These are phyloP conservation scores for Platorchestia sp. DNA, from an alignment of 1,140 invertebrate genomes.

Conservation along the genomic window DNA sequence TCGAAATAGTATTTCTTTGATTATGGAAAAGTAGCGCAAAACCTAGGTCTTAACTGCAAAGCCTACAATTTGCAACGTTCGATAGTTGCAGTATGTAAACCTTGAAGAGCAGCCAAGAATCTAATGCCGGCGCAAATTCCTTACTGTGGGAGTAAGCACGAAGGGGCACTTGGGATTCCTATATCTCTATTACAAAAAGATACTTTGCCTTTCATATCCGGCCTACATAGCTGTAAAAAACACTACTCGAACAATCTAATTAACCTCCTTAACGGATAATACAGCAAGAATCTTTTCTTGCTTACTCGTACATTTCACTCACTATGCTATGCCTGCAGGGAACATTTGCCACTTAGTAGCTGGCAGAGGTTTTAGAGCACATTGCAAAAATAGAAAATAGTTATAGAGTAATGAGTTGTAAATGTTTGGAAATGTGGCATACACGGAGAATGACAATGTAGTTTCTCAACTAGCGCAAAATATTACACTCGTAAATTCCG, in stretches of 20 bases:
- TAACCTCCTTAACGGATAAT: not conserved
- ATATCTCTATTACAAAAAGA: constrained; percentile 15
- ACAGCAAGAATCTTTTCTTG: not conserved
- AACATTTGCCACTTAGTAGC: not conserved
- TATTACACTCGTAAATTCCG: too few relatives aligned
- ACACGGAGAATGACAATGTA: too few relatives aligned
- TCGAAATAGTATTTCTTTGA: not conserved
- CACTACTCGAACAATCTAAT: not conserved
- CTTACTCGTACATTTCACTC: not conserved
- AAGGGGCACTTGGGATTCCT: constrained; percentile 21
- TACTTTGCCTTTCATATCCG: not conserved
- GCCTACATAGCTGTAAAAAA: not conserved
- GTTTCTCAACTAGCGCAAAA: too few relatives aligned
- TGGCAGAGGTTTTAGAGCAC: not conserved
- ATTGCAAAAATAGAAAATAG: not conserved
- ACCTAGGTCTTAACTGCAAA: not conserved
- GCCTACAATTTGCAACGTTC: not conserved
- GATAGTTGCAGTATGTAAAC: not conserved
- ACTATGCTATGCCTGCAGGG: not conserved
- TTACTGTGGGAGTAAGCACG: not conserved
- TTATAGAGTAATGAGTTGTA: too few relatives aligned
- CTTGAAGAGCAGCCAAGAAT: not conserved
- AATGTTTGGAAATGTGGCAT: too few relatives aligned
- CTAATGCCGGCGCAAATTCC: not conserved
- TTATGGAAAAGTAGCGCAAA: too few relatives aligned